Evolutionary conservation across 2,888 invertebrate genomes (phyloP).

Genomic region (Gastracanthus pulcherrimus): DNA sequence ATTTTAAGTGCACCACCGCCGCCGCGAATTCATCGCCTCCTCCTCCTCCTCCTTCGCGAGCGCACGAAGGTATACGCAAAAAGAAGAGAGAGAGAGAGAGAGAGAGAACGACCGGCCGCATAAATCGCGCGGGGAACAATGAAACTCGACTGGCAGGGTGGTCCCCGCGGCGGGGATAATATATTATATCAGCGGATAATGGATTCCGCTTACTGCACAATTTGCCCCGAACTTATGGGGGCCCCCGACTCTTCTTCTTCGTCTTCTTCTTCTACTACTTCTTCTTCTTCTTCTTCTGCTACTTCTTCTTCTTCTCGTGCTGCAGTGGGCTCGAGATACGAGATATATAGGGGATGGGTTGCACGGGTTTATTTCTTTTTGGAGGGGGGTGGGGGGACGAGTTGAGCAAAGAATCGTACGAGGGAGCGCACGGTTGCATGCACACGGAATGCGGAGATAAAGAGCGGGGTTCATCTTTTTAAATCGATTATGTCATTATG

Average conservation of each 20-base stretch:
- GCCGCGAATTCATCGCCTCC: constrained; percentile 49
- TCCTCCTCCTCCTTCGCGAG: background rate
- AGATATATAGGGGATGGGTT: background rate
- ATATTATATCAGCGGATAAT: constrained; percentile 64
- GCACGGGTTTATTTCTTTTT: too few species aligned
- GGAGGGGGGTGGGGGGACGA: too few species aligned
- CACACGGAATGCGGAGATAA: too few species aligned
- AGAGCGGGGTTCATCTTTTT: too few species aligned
- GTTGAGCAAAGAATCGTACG: too few species aligned
- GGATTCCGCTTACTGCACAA: constrained; percentile 64
- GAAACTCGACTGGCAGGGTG: constrained; percentile 53
- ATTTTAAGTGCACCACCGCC: constrained; percentile 58
- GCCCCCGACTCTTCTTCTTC: constrained; percentile 25
- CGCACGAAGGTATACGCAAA: background rate
- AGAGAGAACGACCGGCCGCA: constrained; percentile 33
- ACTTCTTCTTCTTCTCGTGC: background rate
- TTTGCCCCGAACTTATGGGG: constrained; percentile 64
- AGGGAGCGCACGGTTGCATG: too few species aligned
- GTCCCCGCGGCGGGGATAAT: constrained; percentile 55
- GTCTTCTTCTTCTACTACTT: background rate
- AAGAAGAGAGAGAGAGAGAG: constrained; percentile 4
- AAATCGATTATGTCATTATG: too few species aligned
- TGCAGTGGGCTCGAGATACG: background rate
- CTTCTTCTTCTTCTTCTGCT: background rate
- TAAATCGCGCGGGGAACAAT: constrained; percentile 58